A percentile compares a stretch with the other conserved stretches of the same genome.
Evolutionary conservation across 2,888 invertebrate genomes (phyloP).

Genomic region (Hedya salicella): DNA sequence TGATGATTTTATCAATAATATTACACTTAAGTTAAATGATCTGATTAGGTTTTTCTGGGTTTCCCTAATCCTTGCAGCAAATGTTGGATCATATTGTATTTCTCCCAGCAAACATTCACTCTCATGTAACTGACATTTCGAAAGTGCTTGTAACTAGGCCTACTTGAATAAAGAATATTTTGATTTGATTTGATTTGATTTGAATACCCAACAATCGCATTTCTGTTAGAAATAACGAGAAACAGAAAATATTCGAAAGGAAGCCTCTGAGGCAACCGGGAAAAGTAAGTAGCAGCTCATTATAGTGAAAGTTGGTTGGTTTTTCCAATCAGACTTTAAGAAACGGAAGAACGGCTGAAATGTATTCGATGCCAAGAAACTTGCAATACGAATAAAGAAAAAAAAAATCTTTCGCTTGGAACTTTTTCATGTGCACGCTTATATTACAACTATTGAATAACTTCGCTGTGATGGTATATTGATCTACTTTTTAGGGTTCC

Average conservation of each 20-base stretch:
- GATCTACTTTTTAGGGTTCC: no score
- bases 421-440: not conserved
- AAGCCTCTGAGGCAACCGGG: not conserved
- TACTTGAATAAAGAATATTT: no score
- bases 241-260: not conserved
- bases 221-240: not conserved
- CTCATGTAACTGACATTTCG: no score
- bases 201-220: not conserved
- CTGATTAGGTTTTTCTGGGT: no score
- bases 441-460: not conserved
- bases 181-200: no score
- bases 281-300: slow-evolving; percentile 5
- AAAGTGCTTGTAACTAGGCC: no score
- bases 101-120: no score
- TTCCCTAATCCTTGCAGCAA: no score
- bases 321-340: slow-evolving; percentile 27
- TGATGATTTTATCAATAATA: no score
- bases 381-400: slow-evolving; percentile 18
- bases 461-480: no score
- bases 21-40: no score
- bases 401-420: not conserved
- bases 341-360: slow-evolving; percentile 14
- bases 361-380: slow-evolving; percentile 30
- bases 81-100: no score
- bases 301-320: slow-evolving; percentile 27